Base-by-base conservation (phyloP, 2,888 invertebrate genomes). In the Drosophila kuntzei region DNA sequence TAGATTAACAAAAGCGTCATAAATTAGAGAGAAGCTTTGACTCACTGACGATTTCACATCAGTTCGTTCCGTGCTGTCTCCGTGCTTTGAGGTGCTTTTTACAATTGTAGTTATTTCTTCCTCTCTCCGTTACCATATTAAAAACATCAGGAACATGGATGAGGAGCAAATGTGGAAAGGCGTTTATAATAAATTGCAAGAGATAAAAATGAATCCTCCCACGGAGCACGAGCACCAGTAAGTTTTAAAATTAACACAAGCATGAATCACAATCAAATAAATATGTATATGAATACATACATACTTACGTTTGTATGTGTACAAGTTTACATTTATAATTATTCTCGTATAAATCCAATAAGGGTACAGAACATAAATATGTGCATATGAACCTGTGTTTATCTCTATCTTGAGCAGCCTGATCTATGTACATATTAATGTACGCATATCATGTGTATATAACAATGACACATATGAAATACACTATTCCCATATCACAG, bases 111-210 rank as follows among this genome's bases (percentile, higher is more conserved):
- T 49, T 18, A 25, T 27, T 49, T 37, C 22, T 22, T 51, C 12
- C 36, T 11, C 16, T 7, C 22, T 18, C 11, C 32, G 22, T 7
- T 22, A 9, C 29, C 8, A 34, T 8, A 55, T 11, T 39, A 8
- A 37, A 50, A 27, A n/a, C 25, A 16, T 12, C 79, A 71, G 16
- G 16, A 80, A 72, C 58, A 91, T 91, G 91, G 89, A 95, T 92
- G 96, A 96, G 92, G 96, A 96, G 89, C 93, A 94, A 11, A 96
- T 96, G 96, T 96, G 96, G 95, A 95, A 95, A 92, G 94, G 94
- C 67, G 95, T 95, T 88, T 96, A 95, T 86, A 95, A 95, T 58
- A 95, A 94, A 87, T 90, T 95, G 68, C 94, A 95, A 79, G 94
- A 94, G 66, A 70, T 79, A 3, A 95, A 94, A 91, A 94, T 94